phyloP scores from a whole-genome alignment of 2,888 invertebrate species.

The Craniophora ligustri region DNA sequence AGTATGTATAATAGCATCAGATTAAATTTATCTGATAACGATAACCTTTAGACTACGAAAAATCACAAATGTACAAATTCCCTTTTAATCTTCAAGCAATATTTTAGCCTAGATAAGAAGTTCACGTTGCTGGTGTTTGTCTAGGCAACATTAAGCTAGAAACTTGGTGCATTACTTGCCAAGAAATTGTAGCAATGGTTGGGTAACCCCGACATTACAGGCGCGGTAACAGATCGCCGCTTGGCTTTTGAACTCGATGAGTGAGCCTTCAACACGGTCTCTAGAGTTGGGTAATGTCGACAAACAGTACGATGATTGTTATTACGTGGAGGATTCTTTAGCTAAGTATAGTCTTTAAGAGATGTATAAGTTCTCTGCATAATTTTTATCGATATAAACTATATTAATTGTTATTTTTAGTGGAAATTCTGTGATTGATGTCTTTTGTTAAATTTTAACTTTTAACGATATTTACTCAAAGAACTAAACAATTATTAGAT shows the following conservation, averaged over 20 bases:
- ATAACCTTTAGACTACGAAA: background rate
- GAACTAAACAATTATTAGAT: too few relatives aligned
- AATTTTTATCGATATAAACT: too few relatives aligned
- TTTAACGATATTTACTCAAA: too few relatives aligned
- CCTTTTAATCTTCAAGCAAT: constrained; percentile 34
- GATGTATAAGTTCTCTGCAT: too few relatives aligned
- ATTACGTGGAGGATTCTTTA: too few relatives aligned
- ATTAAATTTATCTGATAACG: too few relatives aligned
- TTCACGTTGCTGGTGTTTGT: constrained; percentile 35
- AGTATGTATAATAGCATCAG: too few relatives aligned
- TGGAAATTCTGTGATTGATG: too few relatives aligned
- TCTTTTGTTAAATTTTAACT: too few relatives aligned
- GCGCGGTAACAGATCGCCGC: constrained; percentile 74
- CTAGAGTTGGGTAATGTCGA: constrained; percentile 47
- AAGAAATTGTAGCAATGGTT: constrained; percentile 68
- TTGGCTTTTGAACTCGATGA: constrained; percentile 86
- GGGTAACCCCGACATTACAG: constrained; percentile 70
- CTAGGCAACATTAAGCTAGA: constrained; percentile 28
- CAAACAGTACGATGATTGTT: background rate
- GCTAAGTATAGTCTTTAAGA: background rate
- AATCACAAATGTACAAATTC: constrained; percentile 19
- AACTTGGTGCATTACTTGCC: constrained; percentile 22
- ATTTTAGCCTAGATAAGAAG: constrained; percentile 42
- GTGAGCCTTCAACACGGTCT: constrained; percentile 79
- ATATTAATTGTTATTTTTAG: too few relatives aligned